Conservation (phyloP, 2,888 invertebrate species). For the Chydorus sphaericus region DNA sequence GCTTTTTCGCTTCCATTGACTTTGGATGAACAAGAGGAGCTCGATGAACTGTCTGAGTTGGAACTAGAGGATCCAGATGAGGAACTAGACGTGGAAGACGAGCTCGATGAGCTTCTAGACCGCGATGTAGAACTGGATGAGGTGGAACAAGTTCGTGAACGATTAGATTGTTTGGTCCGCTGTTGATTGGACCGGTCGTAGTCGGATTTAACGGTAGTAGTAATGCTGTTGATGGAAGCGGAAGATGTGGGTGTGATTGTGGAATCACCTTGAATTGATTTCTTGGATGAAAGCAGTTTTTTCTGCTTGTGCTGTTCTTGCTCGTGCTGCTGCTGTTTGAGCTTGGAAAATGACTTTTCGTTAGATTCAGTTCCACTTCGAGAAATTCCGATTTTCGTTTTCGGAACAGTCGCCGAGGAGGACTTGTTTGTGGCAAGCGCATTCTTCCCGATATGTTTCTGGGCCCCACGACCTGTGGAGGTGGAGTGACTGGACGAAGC, state of each 20-base stretch:
- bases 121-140: constrained; percentile 13
- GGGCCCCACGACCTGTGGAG: constrained; percentile 15
- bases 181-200: neutral
- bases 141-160: neutral
- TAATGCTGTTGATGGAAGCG: no score
- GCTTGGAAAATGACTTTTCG: constrained; percentile 17
- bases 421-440: neutral
- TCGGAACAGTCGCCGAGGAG: neutral
- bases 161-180: neutral
- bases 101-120: constrained; percentile 11
- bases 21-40: neutral
- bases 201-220: no score
- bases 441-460: constrained; percentile 12
- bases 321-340: constrained; percentile 27
- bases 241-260: neutral
- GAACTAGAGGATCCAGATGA: neutral
- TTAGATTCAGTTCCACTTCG: constrained; percentile 37
- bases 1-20: neutral
- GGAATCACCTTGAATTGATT: neutral
- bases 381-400: constrained; percentile 14
- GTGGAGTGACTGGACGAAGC: constrained; percentile 3
- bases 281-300: neutral
- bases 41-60: constrained; percentile 1
- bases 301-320: constrained; percentile 18
- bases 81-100: constrained; percentile 10